These are phyloP conservation scores for Entosphenus tridentatus DNA, from an alignment of 2,113 vertebrate species.

Conservation along the genomic window DNA sequence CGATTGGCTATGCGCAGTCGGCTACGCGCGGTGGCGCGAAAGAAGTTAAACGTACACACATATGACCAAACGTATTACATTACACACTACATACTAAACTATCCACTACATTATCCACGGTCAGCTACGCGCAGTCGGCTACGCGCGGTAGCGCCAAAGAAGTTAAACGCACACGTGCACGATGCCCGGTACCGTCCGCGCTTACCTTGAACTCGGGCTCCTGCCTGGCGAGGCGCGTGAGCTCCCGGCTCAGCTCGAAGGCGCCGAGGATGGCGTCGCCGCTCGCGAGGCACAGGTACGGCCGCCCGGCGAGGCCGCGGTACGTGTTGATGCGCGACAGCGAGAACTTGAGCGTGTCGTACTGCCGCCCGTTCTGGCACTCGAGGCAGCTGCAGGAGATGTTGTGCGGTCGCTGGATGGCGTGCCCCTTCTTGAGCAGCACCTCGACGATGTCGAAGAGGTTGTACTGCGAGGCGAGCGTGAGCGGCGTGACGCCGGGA, in stretches of 20 bases:
- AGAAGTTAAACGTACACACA: too few relatives aligned
- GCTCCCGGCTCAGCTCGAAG: slow-evolving; percentile 49
- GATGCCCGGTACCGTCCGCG: too few relatives aligned
- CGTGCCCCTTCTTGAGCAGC: slow-evolving; percentile 49
- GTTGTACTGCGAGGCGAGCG: slow-evolving; percentile 64
- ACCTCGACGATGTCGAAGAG: slow-evolving; percentile 55
- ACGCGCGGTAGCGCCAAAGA: too few relatives aligned
- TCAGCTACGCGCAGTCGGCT: too few relatives aligned
- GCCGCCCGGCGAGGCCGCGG: slow-evolving; percentile 49
- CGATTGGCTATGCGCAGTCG: too few relatives aligned
- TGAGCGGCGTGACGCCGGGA: slow-evolving; percentile 55
- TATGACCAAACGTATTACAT: too few relatives aligned
- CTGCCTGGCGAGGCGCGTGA: slow-evolving; percentile 44
- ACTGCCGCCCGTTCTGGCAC: slow-evolving; percentile 49
- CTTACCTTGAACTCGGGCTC: slow-evolving; percentile 69
- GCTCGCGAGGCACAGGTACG: slow-evolving; percentile 46
- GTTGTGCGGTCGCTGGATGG: slow-evolving; percentile 44
- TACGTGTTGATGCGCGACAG: slow-evolving; percentile 71
- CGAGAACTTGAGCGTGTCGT: slow-evolving; percentile 64
- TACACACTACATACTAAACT: too few relatives aligned
- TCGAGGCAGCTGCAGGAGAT: slow-evolving; percentile 59
- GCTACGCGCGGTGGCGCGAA: too few relatives aligned
- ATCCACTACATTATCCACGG: too few relatives aligned
- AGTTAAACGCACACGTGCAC: too few relatives aligned
- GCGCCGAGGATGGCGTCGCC: slow-evolving; percentile 53